Evolutionary conservation across 2,888 invertebrate species (phyloP).

Genomic region (Dasysyrphus tricinctus): DNA sequence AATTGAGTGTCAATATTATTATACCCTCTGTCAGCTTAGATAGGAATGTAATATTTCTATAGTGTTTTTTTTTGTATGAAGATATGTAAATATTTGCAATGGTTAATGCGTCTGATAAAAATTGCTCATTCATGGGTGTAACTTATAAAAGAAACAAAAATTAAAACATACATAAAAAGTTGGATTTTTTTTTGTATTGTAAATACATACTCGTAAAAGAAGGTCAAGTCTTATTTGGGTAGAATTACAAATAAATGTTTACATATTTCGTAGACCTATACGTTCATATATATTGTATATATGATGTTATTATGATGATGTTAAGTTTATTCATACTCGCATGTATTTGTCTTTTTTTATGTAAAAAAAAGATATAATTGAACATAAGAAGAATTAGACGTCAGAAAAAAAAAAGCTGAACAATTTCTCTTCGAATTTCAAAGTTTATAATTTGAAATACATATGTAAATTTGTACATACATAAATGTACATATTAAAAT

Average conservation of each 20-base stretch:
- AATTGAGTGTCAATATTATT: constrained; percentile 2
- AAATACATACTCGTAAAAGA: not conserved
- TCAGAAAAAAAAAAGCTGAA: too few relatives aligned
- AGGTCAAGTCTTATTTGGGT: not conserved
- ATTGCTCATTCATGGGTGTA: constrained; percentile 16
- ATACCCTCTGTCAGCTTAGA: not conserved
- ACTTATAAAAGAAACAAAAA: not conserved
- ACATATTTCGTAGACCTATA: not conserved
- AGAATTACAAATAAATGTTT: not conserved
- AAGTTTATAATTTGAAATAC: too few relatives aligned
- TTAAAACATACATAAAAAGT: not conserved
- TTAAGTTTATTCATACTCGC: too few relatives aligned
- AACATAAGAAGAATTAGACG: too few relatives aligned
- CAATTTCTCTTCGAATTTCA: too few relatives aligned
- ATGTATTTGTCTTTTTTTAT: too few relatives aligned
- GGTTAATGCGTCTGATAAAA: constrained; percentile 17
- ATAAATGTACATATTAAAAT: too few relatives aligned
- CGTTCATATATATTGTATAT: too few relatives aligned
- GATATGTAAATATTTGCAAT: constrained; percentile 9
- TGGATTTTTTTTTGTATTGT: not conserved
- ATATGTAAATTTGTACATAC: too few relatives aligned
- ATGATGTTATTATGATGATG: too few relatives aligned
- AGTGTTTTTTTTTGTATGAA: not conserved
- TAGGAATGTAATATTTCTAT: not conserved
- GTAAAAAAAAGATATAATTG: too few relatives aligned